These are phyloP conservation scores for Clarias pachynema DNA, from an alignment of 2,797 vertebrate genomes.

Conservation along the genomic window DNA sequence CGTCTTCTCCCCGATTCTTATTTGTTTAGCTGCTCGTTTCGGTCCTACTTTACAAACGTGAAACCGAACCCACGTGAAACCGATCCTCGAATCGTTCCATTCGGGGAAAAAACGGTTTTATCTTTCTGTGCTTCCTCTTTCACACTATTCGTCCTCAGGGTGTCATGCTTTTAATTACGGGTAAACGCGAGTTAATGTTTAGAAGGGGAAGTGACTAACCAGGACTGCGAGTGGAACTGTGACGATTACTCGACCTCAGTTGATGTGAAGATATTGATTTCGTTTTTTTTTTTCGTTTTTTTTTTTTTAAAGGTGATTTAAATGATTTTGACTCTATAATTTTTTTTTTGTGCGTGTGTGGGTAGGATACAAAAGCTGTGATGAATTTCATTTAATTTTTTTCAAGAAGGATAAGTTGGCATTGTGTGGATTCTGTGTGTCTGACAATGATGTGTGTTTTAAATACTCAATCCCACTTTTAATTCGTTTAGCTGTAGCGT, in stretches of 20 bases:
- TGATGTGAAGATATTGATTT: conserved; percentile 50
- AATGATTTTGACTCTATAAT: background rate
- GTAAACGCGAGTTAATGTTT: conserved; percentile 72
- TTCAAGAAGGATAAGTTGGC: background rate
- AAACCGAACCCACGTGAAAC: background rate
- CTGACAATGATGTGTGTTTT: background rate
- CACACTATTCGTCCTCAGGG: conserved; percentile 76
- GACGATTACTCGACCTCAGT: conserved; percentile 55
- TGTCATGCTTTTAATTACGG: conserved; percentile 79
- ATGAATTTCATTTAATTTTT: background rate
- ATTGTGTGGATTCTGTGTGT: background rate
- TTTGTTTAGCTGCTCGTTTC: background rate
- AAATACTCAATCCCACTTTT: background rate
- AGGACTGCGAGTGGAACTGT: conserved; percentile 55
- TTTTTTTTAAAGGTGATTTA: background rate
- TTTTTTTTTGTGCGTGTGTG: conserved; percentile 9
- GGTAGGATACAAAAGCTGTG: conserved; percentile 12
- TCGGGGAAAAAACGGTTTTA: background rate
- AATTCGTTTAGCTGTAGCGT: background rate
- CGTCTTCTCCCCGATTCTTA: background rate
- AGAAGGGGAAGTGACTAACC: conserved; percentile 58
- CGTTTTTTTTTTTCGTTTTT: conserved; percentile 12
- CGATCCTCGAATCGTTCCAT: background rate
- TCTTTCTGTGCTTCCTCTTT: conserved; percentile 60
- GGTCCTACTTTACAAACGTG: conserved; percentile 3